Evolutionary conservation across 2,113 vertebrate genomes (phyloP).

Genomic region (Nettapus auritus): DNA sequence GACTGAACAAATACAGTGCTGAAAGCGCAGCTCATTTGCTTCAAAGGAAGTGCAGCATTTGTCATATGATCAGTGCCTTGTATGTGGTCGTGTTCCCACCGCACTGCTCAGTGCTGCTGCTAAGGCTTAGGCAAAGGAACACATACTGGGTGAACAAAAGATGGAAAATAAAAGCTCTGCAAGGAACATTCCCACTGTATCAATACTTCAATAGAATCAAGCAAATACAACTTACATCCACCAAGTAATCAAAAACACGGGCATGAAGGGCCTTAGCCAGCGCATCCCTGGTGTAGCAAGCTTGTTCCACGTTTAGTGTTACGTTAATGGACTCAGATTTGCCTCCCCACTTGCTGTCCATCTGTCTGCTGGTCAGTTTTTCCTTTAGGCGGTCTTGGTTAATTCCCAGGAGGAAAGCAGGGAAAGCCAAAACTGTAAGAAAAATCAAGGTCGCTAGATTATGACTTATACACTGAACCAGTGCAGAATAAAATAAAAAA

Average conservation of each 20-base stretch:
- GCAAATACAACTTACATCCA: constrained; percentile 84
- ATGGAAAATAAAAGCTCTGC: background rate
- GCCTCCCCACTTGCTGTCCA: constrained; percentile 98
- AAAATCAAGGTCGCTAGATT: background rate
- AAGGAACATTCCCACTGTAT: background rate
- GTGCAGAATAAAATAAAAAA: background rate
- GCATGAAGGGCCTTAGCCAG: constrained; percentile 95
- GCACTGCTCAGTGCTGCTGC: background rate
- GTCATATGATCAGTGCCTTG: background rate
- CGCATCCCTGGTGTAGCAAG: constrained; percentile 94
- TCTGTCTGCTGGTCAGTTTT: constrained; percentile 96
- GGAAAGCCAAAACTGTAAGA: constrained; percentile 92
- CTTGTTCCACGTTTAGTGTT: constrained; percentile 96
- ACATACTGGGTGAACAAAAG: background rate
- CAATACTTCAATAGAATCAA: background rate
- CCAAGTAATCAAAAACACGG: constrained; percentile 93
- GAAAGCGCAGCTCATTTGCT: background rate
- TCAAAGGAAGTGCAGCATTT: background rate
- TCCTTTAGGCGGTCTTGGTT: constrained; percentile 92
- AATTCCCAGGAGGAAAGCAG: constrained; percentile 94
- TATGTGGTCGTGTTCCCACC: background rate
- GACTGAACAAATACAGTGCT: background rate
- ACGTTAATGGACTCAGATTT: constrained; percentile 93
- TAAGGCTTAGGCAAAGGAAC: background rate
- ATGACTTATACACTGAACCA: background rate